These are phyloP conservation scores for Hylaeus anthracinus DNA, from an alignment of 1,140 invertebrate genomes.

Conservation along the genomic window DNA sequence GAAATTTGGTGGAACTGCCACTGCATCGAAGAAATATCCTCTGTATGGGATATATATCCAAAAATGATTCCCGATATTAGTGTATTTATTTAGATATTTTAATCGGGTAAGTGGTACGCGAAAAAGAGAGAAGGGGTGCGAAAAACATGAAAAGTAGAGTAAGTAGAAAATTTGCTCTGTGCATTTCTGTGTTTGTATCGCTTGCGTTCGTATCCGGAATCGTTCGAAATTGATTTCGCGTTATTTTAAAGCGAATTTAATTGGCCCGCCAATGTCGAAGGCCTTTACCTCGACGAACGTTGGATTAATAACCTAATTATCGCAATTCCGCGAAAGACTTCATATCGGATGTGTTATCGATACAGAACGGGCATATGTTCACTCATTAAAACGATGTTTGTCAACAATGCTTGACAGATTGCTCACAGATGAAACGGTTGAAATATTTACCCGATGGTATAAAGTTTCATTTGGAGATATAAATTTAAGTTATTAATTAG, in stretches of 20 bases:
- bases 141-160: no score
- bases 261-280: neutral
- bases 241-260: neutral
- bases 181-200: no score
- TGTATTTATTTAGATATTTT: no score
- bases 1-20: neutral
- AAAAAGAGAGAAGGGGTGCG: no score
- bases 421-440: no score
- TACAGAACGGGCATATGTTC: neutral
- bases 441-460: neutral
- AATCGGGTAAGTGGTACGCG: no score
- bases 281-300: neutral
- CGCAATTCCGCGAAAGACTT: slow-evolving; percentile 11
- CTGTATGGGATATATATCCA: neutral
- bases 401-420: neutral
- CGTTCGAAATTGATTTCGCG: neutral
- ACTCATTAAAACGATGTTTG: neutral
- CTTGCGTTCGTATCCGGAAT: neutral
- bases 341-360: neutral
- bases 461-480: no score
- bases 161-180: no score
- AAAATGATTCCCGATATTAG: no score
- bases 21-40: neutral
- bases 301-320: slow-evolving; percentile 31
- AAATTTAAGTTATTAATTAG: neutral